Evolutionary conservation across 1,140 invertebrate genomes (phyloP).

Genomic region (Camponotus floridanus): DNA sequence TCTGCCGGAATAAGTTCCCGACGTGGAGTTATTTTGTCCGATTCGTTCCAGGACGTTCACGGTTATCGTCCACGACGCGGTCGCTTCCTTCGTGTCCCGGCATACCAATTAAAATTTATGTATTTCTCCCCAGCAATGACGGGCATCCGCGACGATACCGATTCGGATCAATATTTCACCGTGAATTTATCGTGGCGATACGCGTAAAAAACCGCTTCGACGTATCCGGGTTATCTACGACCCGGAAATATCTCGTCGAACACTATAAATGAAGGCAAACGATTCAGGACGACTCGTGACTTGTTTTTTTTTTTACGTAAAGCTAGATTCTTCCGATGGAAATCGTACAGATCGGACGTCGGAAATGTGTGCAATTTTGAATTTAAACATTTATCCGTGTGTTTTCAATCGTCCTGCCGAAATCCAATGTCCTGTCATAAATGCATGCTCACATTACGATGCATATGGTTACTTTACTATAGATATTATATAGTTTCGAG

Average conservation of each 20-base stretch:
- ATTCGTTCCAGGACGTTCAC: not conserved
- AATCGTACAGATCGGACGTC: slow-evolving; percentile 5
- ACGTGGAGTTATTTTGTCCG: slow-evolving; percentile 13
- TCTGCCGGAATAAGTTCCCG: slow-evolving; percentile 23
- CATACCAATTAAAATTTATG: slow-evolving; percentile 77
- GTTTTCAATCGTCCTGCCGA: not conserved
- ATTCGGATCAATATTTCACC: slow-evolving; percentile 34
- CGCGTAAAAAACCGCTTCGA: slow-evolving; percentile 2
- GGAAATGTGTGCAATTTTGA: slow-evolving; percentile 7
- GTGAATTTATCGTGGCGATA: slow-evolving; percentile 67
- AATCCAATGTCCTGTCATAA: not conserved
- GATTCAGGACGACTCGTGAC: not conserved
- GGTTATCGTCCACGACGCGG: not conserved
- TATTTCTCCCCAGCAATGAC: slow-evolving; percentile 56
- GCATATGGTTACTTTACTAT: too few species aligned
- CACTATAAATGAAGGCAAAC: slow-evolving; percentile 21
- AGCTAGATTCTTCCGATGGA: slow-evolving; percentile 17
- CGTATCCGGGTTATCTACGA: slow-evolving; percentile 16
- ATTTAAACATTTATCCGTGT: not conserved
- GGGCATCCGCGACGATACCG: slow-evolving; percentile 50
- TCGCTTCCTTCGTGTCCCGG: not conserved
- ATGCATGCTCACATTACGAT: not conserved
- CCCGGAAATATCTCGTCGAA: slow-evolving; percentile 43
- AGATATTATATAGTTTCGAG: not conserved
- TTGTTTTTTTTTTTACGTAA: not conserved